Evolutionary conservation across 2,797 vertebrate species (phyloP).

Genomic region (Anguilla obscura): DNA sequence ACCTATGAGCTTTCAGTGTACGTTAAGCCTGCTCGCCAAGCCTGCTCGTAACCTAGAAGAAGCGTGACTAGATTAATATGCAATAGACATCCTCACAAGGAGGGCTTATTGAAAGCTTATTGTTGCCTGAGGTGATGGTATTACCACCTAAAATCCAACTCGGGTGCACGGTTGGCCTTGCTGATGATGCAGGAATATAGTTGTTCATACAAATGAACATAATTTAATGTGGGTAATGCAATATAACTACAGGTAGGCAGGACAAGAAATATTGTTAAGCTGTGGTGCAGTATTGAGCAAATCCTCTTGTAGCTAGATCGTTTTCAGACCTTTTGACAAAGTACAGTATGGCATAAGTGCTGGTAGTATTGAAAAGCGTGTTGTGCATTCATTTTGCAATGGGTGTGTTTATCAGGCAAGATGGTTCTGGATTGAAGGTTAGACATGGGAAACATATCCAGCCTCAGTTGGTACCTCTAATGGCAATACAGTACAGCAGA

Average conservation of each 20-base stretch:
- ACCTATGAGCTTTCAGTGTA: conserved; percentile 26
- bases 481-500: neutral
- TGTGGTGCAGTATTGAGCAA: neutral
- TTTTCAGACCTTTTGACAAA: neutral
- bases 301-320: neutral
- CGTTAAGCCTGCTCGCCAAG: neutral
- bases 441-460: neutral
- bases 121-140: neutral
- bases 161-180: neutral
- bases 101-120: neutral
- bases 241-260: no score
- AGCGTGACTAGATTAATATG: neutral
- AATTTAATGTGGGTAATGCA: neutral
- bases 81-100: neutral
- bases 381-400: neutral
- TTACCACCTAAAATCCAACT: neutral
- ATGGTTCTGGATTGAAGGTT: neutral
- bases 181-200: neutral
- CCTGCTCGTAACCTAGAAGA: neutral
- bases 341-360: neutral
- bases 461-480: neutral
- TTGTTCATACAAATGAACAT: neutral
- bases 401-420: neutral
- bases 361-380: neutral
- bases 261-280: no score